Evolutionary conservation across 2,113 vertebrate genomes (phyloP).

Genomic region (Gallinago undulata): DNA sequence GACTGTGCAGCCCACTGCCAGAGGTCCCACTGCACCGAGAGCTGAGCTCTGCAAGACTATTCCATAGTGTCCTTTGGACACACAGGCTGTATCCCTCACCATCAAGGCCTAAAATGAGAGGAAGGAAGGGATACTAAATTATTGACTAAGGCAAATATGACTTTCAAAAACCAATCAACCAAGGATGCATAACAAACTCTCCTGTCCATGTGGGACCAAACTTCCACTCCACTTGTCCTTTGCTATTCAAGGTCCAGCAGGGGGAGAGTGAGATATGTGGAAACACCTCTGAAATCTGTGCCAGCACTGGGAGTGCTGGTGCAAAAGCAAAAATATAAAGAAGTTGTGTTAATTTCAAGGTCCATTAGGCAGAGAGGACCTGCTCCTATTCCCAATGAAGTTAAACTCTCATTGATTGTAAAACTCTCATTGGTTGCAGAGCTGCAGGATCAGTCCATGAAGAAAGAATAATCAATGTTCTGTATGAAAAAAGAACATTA

Average conservation of each 20-base stretch:
- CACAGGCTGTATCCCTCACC: neutral
- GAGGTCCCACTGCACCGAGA: neutral
- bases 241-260: neutral
- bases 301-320: neutral
- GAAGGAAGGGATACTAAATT: neutral
- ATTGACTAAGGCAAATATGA: neutral
- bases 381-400: neutral
- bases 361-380: constrained; percentile 25
- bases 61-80: neutral
- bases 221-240: neutral
- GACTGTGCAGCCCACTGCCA: neutral
- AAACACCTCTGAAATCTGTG: neutral
- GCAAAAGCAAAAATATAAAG: constrained; percentile 40
- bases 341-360: constrained; percentile 51
- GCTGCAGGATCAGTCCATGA: neutral
- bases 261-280: neutral
- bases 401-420: neutral
- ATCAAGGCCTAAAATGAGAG: neutral
- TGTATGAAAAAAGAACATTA: neutral
- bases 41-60: neutral
- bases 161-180: neutral
- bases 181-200: neutral
- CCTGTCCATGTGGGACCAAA: neutral
- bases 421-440: neutral
- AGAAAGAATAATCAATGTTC: constrained; percentile 6